Conservation (phyloP, 2,888 invertebrate genomes). For the Homarus gammarus region DNA sequence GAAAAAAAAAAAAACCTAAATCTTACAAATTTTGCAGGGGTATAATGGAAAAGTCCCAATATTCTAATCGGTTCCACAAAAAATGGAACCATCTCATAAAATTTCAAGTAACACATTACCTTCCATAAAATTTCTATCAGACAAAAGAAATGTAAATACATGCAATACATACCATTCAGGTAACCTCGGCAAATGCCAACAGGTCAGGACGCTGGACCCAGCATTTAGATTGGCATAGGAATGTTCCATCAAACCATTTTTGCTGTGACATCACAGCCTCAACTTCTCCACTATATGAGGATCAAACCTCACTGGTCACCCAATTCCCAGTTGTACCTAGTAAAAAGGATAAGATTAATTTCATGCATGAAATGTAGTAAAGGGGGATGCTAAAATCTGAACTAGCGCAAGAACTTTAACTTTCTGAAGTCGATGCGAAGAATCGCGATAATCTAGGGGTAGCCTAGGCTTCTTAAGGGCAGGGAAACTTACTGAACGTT, state of each 20-base stretch:
- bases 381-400: slow-evolving; percentile 5
- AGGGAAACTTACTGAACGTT: slow-evolving; percentile 38
- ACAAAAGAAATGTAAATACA: too few species aligned
- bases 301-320: slow-evolving; percentile 5
- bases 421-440: slow-evolving; percentile 31
- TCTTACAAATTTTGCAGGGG: too few species aligned
- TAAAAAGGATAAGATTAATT: slow-evolving; percentile 20
- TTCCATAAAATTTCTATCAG: too few species aligned
- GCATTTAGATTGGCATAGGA: too few species aligned
- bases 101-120: too few species aligned
- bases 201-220: not conserved
- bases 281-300: not conserved
- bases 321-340: slow-evolving; percentile 22
- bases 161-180: too few species aligned
- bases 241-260: not conserved
- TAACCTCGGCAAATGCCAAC: too few species aligned
- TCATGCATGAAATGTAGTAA: not conserved
- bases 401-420: slow-evolving; percentile 38
- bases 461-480: slow-evolving; percentile 18
- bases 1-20: too few species aligned
- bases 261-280: not conserved
- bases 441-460: slow-evolving; percentile 31
- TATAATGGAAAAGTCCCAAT: too few species aligned
- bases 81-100: too few species aligned
- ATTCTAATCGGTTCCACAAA: too few species aligned